Evolutionary conservation across 1,140 invertebrate species (phyloP), one percentile per base, ranked within the genome.

Genomic region (Musca vetustissima): DNA sequence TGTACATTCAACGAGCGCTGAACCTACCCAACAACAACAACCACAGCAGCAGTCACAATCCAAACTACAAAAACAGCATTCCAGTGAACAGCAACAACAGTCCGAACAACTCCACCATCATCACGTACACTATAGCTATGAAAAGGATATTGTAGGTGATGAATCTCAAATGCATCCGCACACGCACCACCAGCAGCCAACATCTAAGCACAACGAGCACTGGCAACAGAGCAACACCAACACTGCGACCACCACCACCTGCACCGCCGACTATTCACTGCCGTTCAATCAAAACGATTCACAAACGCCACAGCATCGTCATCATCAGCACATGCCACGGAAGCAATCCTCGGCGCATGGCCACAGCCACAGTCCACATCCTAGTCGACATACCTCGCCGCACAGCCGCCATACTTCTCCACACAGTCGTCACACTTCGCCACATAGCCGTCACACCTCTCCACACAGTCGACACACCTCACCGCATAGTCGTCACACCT

Each of bases 51-150:
- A 52, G 49, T 22, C 57, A 14, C 57, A 36, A 43, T 36, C 72
- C n/a, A 61, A 72, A 25, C 70, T 73, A 25, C 74, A 73, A 21
- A 67, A 59, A 59, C 73, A 74, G 55, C 72, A 73, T 47, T 52
- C 72, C 53, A 72, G 71, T 73, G 71, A 73, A 6, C 73, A 72
- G 22, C 75, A 71, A 64, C 71, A 72, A 67, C 74, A 74, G 9
- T 66, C 68, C 48, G 73, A 75, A 69, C 68, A 73, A 73, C 71
- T 74, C 67, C 68, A 69, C 28, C 77, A 79, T 73, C 77, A 81
- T 76, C 81, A 81, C 73, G 73, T 79, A 77, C 79, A 81, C 72
- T 79, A 77, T 79, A 82, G 80, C 74, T 80, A 75, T 76, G 79
- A 81, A 57, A 81, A 81, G 71, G 78, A 81, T 69, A 75, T 76